Conservation (phyloP, 2,888 invertebrate genomes). For the Carcina quercana region DNA sequence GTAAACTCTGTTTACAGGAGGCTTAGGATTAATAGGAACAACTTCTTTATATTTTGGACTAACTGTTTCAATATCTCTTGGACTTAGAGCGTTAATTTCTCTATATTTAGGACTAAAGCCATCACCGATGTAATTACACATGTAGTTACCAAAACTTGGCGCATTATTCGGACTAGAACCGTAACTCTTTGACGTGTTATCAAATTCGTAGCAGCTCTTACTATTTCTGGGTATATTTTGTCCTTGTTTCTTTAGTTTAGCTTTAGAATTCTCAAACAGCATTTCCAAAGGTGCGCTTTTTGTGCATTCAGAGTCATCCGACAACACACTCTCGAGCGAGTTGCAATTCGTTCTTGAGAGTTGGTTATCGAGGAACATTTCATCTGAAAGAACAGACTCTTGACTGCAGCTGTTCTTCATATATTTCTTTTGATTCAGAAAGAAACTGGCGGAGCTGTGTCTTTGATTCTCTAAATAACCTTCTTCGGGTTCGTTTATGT, state of each 20-base stretch:
- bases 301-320: slow-evolving; percentile 85
- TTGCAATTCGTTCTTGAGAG: slow-evolving; percentile 80
- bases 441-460: slow-evolving; percentile 87
- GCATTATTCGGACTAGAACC: slow-evolving; percentile 77
- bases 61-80: slow-evolving; percentile 12
- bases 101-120: slow-evolving; percentile 35
- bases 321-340: slow-evolving; percentile 86
- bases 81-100: slow-evolving; percentile 32
- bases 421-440: slow-evolving; percentile 79
- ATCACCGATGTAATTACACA: slow-evolving; percentile 55
- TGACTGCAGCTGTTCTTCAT: slow-evolving; percentile 80
- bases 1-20: slow-evolving; percentile 44
- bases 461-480: slow-evolving; percentile 72
- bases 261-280: slow-evolving; percentile 75
- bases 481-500: slow-evolving; percentile 50
- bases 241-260: slow-evolving; percentile 42
- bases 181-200: slow-evolving; percentile 75
- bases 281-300: slow-evolving; percentile 86
- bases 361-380: slow-evolving; percentile 74
- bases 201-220: slow-evolving; percentile 69
- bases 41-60: background rate
- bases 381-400: slow-evolving; percentile 85
- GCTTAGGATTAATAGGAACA: slow-evolving; percentile 31
- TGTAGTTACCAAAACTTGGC: slow-evolving; percentile 68
- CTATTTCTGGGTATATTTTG: slow-evolving; percentile 51